A percentile compares a stretch with the other conserved stretches of the same genome.
phyloP scores from a whole-genome alignment of 1,140 invertebrate genomes.

The Drosophila nigrodunni region DNA sequence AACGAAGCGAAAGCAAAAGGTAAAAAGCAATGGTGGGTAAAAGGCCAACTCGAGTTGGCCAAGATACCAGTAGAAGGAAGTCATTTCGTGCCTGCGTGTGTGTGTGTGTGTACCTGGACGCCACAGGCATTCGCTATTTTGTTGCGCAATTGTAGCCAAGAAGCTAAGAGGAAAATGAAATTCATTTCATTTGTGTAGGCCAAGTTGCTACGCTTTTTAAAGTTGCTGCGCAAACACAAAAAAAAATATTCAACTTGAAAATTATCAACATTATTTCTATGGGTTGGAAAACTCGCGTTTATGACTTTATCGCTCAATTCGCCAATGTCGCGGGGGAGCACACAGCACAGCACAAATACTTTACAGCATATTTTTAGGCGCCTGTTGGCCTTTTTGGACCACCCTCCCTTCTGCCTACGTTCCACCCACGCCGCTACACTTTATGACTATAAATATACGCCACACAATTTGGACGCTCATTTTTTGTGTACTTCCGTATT shows the following conservation, averaged over 20 bases:
- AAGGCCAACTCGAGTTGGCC: constrained; percentile 20
- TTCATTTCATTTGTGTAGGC: not conserved
- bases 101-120: constrained; percentile 42
- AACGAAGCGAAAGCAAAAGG: constrained; percentile 2
- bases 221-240: constrained; percentile 12
- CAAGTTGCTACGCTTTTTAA: constrained; percentile 4
- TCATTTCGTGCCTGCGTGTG: constrained; percentile 1
- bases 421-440: not conserved
- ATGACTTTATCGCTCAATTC: constrained; percentile 38
- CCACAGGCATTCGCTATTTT: constrained; percentile 21
- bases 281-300: constrained; percentile 18
- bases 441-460: constrained; percentile 55
- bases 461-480: constrained; percentile 8
- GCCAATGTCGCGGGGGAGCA: constrained; percentile 1
- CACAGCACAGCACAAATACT: constrained; percentile 18
- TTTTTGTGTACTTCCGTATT: not conserved
- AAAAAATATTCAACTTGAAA: constrained; percentile 7
- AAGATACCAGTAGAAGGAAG: constrained; percentile 14
- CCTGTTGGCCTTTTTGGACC: not conserved
- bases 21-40: not conserved
- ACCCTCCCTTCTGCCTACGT: not conserved
- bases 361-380: constrained; percentile 59
- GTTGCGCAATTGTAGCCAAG: constrained; percentile 40
- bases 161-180: not conserved
- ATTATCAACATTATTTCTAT: constrained; percentile 16